A percentile compares a stretch with the other conserved stretches of the same genome.
Conservation (phyloP, 1,140 invertebrate species). For the Hyposmocoma kahamanoa region DNA sequence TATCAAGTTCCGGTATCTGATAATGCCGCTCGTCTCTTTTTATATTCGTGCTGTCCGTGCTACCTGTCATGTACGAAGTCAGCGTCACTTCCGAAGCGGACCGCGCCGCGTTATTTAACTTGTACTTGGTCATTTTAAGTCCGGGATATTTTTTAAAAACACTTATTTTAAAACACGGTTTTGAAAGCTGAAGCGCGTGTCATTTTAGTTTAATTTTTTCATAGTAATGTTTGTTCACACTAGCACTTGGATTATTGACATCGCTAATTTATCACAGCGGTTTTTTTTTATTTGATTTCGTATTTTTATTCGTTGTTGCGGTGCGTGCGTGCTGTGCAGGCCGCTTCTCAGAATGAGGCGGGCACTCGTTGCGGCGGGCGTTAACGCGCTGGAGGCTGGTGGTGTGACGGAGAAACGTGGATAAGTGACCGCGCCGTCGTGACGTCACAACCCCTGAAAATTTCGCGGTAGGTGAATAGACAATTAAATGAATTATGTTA, state of each 20-base stretch:
- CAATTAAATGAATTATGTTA: too few species aligned
- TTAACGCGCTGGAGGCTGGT: not conserved
- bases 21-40: constrained; percentile 30
- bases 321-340: not conserved
- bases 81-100: constrained; percentile 64
- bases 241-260: not conserved
- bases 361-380: not conserved
- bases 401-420: not conserved
- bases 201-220: constrained; percentile 25
- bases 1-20: constrained; percentile 29
- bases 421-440: not conserved
- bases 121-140: constrained; percentile 67
- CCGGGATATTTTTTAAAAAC: not conserved
- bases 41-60: constrained; percentile 21
- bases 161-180: constrained; percentile 33
- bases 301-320: not conserved
- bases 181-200: constrained; percentile 42
- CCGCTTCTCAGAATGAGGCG: too few species aligned
- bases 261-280: too few species aligned
- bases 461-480: not conserved
- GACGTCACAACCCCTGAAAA: not conserved
- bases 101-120: constrained; percentile 53
- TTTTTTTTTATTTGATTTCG: too few species aligned
- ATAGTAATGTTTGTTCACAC: constrained; percentile 11
- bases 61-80: constrained; percentile 61